These are phyloP conservation scores for Cistogaster globosa DNA, from an alignment of 2,888 invertebrate genomes.

Conservation along the genomic window DNA sequence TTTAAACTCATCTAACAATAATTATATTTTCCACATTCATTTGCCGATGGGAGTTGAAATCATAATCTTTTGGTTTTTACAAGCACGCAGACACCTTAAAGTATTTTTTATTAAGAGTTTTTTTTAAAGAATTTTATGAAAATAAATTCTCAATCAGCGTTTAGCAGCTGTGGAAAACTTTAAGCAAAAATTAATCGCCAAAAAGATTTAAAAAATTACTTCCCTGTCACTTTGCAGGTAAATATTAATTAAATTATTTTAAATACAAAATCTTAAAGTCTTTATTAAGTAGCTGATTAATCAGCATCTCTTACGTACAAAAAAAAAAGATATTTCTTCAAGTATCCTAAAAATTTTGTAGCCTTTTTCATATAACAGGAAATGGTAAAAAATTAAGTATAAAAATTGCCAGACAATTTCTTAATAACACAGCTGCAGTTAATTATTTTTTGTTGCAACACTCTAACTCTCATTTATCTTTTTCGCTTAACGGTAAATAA, in stretches of 20 bases:
- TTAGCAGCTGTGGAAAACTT: no score
- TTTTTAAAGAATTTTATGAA: no score
- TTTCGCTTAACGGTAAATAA: conserved; percentile 44
- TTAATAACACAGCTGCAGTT: conserved; percentile 66
- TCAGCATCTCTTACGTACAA: not conserved
- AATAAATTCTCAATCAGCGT: no score
- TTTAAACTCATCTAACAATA: no score
- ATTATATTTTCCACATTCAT: no score
- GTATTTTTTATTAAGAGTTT: no score
- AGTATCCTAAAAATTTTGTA: conserved; percentile 8
- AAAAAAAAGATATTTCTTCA: not conserved
- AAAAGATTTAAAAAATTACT: no score
- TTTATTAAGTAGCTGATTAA: conserved; percentile 44
- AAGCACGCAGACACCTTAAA: no score
- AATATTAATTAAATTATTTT: not conserved
- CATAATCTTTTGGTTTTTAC: no score
- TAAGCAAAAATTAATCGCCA: no score
- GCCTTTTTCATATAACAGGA: conserved; percentile 6
- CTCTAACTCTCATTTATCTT: conserved; percentile 59
- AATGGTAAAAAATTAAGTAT: not conserved
- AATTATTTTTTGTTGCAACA: conserved; percentile 52
- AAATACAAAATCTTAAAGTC: conserved; percentile 23
- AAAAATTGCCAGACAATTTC: conserved; percentile 43
- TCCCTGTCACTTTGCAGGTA: no score
- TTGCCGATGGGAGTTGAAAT: no score